Evolutionary conservation across 2,888 invertebrate species (phyloP).

Genomic region (Drosophila vallismaia): DNA sequence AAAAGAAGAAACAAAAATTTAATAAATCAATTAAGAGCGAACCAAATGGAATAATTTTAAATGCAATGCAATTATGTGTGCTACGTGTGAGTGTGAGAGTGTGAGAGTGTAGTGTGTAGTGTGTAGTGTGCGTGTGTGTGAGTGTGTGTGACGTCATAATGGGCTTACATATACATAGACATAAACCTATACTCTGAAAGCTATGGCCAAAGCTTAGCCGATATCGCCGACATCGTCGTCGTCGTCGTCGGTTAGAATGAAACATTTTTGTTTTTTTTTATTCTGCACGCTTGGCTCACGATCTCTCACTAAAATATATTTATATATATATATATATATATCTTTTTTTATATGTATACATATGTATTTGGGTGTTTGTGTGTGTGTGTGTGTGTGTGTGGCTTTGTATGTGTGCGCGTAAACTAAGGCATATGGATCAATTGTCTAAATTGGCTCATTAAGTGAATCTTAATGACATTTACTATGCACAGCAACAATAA

Average conservation of each 20-base stretch:
- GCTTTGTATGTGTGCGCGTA: constrained; percentile 64
- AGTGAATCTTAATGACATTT: constrained; percentile 78
- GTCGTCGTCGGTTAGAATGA: constrained; percentile 34
- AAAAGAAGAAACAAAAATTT: constrained; percentile 11
- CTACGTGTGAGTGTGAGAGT: constrained; percentile 19
- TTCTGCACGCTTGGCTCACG: constrained; percentile 50
- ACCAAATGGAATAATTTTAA: constrained; percentile 33
- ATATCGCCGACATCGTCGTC: constrained; percentile 43
- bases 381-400: constrained; percentile 25
- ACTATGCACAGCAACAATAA: constrained; percentile 65
- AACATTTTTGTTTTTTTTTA: constrained; percentile 39
- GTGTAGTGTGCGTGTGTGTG: constrained; percentile 2
- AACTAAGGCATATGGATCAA: constrained; percentile 76
- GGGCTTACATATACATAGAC: constrained; percentile 32
- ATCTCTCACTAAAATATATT: constrained; percentile 35
- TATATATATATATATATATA: constrained; percentile 9
- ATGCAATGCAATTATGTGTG: constrained; percentile 43
- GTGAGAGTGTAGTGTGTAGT: constrained; percentile 17
- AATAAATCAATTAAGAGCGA: constrained; percentile 32
- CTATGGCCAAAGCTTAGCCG: constrained; percentile 18
- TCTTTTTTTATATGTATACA: not conserved
- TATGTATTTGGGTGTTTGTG: constrained; percentile 14
- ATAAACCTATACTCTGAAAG: constrained; percentile 20
- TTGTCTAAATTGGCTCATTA: constrained; percentile 79
- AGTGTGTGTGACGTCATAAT: constrained; percentile 58